These are phyloP conservation scores for Sipha maydis DNA, from an alignment of 2,888 invertebrate species.

Conservation along the genomic window DNA sequence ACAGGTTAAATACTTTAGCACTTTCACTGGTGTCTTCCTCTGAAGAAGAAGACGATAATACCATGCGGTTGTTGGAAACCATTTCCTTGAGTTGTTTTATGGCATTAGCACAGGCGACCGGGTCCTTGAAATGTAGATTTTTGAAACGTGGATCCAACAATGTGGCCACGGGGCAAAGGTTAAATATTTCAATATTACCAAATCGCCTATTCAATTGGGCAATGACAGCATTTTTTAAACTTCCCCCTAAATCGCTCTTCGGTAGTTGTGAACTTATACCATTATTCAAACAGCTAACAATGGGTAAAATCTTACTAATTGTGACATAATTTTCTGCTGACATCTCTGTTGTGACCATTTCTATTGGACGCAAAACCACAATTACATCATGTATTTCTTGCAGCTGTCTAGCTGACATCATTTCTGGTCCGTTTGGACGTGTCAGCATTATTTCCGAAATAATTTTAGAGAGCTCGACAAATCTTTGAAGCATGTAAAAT, in stretches of 20 bases:
- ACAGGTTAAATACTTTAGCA: neutral
- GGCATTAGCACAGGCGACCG: conserved; percentile 18
- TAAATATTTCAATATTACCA: conserved; percentile 21
- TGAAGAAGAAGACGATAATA: conserved; percentile 1
- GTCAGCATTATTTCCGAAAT: conserved; percentile 8
- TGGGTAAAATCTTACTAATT: conserved; percentile 38
- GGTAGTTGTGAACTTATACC: conserved; percentile 27
- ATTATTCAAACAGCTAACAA: conserved; percentile 29
- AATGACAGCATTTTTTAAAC: conserved; percentile 4
- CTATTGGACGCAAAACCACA: conserved; percentile 18
- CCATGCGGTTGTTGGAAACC: neutral
- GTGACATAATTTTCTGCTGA: conserved; percentile 4
- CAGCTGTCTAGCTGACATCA: conserved; percentile 10
- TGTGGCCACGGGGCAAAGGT: conserved; percentile 25
- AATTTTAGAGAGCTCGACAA: conserved; percentile 56
- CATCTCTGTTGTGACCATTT: conserved; percentile 36
- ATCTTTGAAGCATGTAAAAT: conserved; percentile 60
- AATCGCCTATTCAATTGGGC: conserved; percentile 16
- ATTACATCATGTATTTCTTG: conserved; percentile 21
- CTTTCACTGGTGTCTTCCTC: conserved; percentile 22
- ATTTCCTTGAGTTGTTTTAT: neutral
- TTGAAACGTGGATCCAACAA: conserved; percentile 34
- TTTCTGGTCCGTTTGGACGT: neutral
- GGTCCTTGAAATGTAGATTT: conserved; percentile 31
- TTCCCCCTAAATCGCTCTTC: conserved; percentile 18